Evolutionary conservation across 2,888 invertebrate species (phyloP).

Genomic region (Tortrix viridana): DNA sequence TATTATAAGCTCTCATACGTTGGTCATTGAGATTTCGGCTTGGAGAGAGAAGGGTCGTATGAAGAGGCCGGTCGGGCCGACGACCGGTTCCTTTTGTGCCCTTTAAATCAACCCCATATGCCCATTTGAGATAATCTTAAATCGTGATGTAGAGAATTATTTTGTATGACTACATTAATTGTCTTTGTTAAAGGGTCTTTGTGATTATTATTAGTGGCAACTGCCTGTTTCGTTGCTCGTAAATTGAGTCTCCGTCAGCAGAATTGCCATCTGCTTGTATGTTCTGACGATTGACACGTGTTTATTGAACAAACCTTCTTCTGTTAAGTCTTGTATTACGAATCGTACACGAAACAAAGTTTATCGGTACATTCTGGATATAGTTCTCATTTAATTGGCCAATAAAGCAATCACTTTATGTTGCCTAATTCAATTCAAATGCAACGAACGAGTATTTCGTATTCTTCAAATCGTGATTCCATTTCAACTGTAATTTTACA

Average conservation of each 20-base stretch:
- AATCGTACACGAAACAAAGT: not conserved
- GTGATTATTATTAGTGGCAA: too few species aligned
- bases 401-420: constrained; percentile 2
- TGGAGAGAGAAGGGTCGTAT: constrained; percentile 11
- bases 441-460: constrained; percentile 2
- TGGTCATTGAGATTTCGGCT: constrained; percentile 24
- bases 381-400: constrained; percentile 6
- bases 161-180: too few species aligned
- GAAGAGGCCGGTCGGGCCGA: constrained; percentile 4
- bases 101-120: constrained; percentile 6
- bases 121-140: too few species aligned
- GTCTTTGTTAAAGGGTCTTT: too few species aligned
- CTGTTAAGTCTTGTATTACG: not conserved
- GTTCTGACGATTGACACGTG: not conserved
- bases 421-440: constrained; percentile 3
- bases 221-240: too few species aligned
- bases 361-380: not conserved
- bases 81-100: constrained; percentile 11
- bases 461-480: constrained; percentile 14
- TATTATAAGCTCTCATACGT: constrained; percentile 33
- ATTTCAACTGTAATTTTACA: constrained; percentile 1
- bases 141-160: too few species aligned
- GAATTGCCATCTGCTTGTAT: too few species aligned
- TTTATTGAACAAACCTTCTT: not conserved
- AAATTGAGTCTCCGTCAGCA: too few species aligned